Base-by-base conservation (phyloP, 2,113 vertebrate species). In the Jaculus jaculus region DNA sequence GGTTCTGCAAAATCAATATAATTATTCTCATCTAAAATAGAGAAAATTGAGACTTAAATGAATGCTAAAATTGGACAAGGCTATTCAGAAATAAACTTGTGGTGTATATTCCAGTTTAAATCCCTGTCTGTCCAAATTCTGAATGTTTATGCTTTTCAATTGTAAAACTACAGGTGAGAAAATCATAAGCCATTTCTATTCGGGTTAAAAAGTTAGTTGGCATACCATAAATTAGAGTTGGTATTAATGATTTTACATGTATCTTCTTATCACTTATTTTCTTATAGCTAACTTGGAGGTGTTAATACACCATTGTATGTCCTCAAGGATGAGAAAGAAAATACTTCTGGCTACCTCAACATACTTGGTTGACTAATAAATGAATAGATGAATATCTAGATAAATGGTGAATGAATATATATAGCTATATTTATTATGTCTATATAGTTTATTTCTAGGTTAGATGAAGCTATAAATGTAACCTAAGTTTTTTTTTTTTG, bases 1-100 rank as follows among this genome's bases (percentile, higher is more conserved):
- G 78, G 21, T 83, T 79, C 58, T 92, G 28, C 0, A 94, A 94
- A 93, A 92, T 95, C n/a, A 90, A 89, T 93, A 86, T 66, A 73
- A 95, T 95, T 92, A 58, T 73, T 3, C 21, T 4, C 37, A 39
- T 77, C 94, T 88, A 94, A 94, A 96, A 84, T 2, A 39, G 85
- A 89, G 58, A 82, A 92, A 79, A 77, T 66, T 87, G n/a, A 87
- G 68, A 74, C 18, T 69, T 87, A 75, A 78, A 93, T 17, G 17
- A 90, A 88, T 80, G 26, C 15, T 71, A 92, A 24, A 68, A 79
- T 83, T 86, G 30, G 11, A 23, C 51, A 87, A 77, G 24, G 18
- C 88, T 68, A 65, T 23, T 68, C 5, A 86, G 74, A 95, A 91
- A 81, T 58, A 80, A n/a, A 84, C 37, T 10, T 23, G 12, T 83